Evolutionary conservation across 2,797 vertebrate species (phyloP).

Genomic region (Macrochelys suwanniensis): DNA sequence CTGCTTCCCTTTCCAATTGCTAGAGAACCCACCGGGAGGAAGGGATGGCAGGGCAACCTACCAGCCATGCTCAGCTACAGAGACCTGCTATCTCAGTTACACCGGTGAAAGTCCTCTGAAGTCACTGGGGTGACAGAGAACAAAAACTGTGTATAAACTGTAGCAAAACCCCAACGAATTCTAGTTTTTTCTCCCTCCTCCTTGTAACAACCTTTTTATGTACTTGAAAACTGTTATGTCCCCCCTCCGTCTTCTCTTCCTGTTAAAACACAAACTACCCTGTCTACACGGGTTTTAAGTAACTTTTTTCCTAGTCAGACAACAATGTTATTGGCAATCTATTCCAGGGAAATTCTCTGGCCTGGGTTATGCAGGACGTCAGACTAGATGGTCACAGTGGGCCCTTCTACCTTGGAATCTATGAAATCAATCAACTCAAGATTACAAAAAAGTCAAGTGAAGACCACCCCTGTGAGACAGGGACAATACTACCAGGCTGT

Average conservation of each 20-base stretch:
- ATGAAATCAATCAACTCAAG: background rate
- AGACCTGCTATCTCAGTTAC: background rate
- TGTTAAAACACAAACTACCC: background rate
- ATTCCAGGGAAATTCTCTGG: background rate
- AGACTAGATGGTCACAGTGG: background rate
- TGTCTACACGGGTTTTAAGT: background rate
- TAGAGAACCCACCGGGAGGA: background rate
- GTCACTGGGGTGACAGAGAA: background rate
- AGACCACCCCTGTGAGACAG: background rate
- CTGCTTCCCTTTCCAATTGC: background rate
- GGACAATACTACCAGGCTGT: background rate
- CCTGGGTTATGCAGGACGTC: background rate
- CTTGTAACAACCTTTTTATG: no score
- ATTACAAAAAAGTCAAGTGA: background rate
- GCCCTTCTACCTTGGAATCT: background rate
- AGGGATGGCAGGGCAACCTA: background rate
- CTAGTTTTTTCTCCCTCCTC: background rate
- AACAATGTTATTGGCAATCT: background rate
- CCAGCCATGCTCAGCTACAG: background rate
- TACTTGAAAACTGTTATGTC: no score
- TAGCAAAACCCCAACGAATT: background rate
- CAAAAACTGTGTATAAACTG: background rate
- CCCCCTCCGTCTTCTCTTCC: no score
- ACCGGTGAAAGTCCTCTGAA: background rate
- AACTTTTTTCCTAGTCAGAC: background rate